Conservation (phyloP, 23 tunicate species). For the Trididemnum nubilum region DNA sequence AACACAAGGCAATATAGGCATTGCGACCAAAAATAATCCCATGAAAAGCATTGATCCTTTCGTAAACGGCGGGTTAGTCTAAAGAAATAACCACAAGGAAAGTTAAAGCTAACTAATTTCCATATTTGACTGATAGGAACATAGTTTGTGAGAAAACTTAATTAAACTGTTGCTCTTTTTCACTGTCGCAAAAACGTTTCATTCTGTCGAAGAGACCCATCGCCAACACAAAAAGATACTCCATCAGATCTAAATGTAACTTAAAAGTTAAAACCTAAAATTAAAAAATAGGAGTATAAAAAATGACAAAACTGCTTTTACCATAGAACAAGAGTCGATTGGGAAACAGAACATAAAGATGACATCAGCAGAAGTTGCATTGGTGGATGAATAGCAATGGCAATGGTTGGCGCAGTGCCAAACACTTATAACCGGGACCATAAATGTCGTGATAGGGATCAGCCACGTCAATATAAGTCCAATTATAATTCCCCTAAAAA, state of each 20-base stretch:
- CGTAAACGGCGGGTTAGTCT: conserved; percentile 85
- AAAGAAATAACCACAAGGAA: too few species aligned
- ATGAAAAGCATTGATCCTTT: conserved; percentile 67
- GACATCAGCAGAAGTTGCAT: conserved; percentile 49
- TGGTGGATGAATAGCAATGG: conserved; percentile 18
- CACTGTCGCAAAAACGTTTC: too few species aligned
- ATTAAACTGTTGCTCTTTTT: too few species aligned
- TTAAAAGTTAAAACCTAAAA: too few species aligned
- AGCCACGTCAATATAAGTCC: conserved; percentile 82
- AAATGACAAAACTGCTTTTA: too few species aligned
- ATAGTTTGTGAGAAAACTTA: too few species aligned
- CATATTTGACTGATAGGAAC: too few species aligned
- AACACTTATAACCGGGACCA: conserved; percentile 55
- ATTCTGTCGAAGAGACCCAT: too few species aligned
- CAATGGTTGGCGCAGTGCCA: conserved; percentile 78
- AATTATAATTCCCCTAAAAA: conserved; percentile 45
- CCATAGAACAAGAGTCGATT: conserved; percentile 60
- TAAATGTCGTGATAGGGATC: conserved; percentile 56
- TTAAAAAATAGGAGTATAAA: too few species aligned
- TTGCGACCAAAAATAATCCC: conserved; percentile 54
- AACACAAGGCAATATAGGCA: conserved; percentile 69
- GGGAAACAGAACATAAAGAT: conserved; percentile 75
- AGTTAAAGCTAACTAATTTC: too few species aligned
- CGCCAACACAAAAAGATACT: too few species aligned
- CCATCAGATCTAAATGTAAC: too few species aligned